phyloP scores from a whole-genome alignment of 2,888 invertebrate species.

The Andrena flavipes region DNA sequence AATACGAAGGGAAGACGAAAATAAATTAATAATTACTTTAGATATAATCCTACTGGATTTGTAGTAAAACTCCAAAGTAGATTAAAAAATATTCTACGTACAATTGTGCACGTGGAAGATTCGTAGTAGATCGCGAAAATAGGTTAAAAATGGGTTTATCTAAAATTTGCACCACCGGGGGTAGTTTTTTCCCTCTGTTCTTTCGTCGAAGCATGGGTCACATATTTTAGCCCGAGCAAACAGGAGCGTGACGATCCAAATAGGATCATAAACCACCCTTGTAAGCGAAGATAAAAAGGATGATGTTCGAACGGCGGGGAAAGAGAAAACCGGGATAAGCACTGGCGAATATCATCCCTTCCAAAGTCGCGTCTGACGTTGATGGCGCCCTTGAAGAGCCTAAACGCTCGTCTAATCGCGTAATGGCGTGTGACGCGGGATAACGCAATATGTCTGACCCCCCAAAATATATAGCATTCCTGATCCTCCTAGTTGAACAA shows the following conservation, averaged over 20 bases:
- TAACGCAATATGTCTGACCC: slow-evolving; percentile 18
- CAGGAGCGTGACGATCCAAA: neutral
- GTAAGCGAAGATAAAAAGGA: slow-evolving; percentile 24
- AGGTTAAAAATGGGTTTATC: no score
- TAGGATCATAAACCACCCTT: slow-evolving; percentile 4
- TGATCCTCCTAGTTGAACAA: neutral
- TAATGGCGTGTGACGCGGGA: slow-evolving; percentile 63
- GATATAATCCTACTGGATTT: no score
- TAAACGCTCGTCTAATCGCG: slow-evolving; percentile 68
- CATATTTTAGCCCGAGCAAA: neutral
- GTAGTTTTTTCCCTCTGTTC: neutral
- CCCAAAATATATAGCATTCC: slow-evolving; percentile 27
- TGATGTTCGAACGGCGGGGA: slow-evolving; percentile 12
- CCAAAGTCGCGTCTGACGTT: slow-evolving; percentile 58
- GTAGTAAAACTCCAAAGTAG: no score
- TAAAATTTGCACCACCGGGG: no score
- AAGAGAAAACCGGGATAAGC: slow-evolving; percentile 22
- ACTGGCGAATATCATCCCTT: slow-evolving; percentile 48
- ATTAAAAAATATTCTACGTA: no score
- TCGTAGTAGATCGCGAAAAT: no score
- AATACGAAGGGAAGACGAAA: no score
- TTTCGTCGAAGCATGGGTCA: neutral
- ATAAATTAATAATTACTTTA: no score
- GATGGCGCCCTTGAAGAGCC: slow-evolving; percentile 62
- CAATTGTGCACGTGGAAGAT: no score